Evolutionary conservation across 2,888 invertebrate genomes (phyloP).

Genomic region (Phengaris arion): DNA sequence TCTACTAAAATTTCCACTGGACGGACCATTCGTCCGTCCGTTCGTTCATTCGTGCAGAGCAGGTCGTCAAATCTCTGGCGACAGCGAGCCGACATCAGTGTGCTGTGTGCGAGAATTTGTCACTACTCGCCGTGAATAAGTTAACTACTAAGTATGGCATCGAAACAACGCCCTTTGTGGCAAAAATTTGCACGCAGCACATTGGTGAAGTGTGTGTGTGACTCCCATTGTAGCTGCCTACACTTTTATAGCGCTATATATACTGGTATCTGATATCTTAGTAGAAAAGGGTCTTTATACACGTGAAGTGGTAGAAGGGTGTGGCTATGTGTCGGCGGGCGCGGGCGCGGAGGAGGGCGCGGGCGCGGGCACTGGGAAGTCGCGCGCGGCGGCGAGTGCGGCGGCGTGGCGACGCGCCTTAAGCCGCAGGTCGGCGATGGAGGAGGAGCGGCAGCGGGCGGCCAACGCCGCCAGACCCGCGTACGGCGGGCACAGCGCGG

Average conservation of each 20-base stretch:
- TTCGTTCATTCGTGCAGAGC: too few species aligned
- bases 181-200: too few species aligned
- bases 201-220: too few species aligned
- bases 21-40: background rate
- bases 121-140: too few species aligned
- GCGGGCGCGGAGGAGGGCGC: conserved; percentile 44
- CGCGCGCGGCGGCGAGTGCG: conserved; percentile 84
- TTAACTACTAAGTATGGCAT: too few species aligned
- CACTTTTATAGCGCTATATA: too few species aligned
- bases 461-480: conserved; percentile 90
- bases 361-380: conserved; percentile 50
- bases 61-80: background rate
- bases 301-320: conserved; percentile 29
- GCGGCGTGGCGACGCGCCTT: conserved; percentile 97
- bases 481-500: conserved; percentile 82
- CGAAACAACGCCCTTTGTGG: too few species aligned
- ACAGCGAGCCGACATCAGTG: background rate
- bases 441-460: conserved; percentile 91
- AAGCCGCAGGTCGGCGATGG: conserved; percentile 95
- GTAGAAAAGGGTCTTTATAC: background rate
- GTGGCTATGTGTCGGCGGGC: conserved; percentile 62
- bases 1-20: background rate
- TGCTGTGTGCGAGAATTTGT: too few species aligned
- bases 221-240: too few species aligned
- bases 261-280: background rate